Conservation (phyloP, 2,113 vertebrate species). For the Donacobius atricapilla region DNA sequence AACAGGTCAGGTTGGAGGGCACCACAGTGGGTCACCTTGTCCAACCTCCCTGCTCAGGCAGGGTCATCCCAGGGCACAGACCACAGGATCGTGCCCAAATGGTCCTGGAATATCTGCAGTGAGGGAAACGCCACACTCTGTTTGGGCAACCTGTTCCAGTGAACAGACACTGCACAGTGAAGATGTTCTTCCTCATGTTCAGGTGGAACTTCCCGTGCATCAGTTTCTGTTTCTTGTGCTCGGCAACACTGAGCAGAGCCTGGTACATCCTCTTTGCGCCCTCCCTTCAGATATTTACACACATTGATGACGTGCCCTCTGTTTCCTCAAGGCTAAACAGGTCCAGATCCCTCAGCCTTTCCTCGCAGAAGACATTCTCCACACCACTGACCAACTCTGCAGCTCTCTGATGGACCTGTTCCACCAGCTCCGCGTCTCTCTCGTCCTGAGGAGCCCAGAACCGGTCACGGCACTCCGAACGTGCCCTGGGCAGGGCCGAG, state of each 20-base stretch:
- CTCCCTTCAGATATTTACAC: background rate
- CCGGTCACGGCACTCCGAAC: background rate
- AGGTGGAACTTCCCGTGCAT: background rate
- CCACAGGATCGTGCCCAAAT: background rate
- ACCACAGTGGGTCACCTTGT: background rate
- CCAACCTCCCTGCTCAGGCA: background rate
- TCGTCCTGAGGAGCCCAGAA: background rate
- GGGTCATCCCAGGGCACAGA: background rate
- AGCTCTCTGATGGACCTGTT: background rate
- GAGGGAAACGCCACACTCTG: background rate
- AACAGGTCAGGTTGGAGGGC: background rate
- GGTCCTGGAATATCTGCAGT: background rate
- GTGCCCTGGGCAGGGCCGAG: background rate
- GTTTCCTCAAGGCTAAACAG: background rate
- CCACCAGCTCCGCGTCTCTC: background rate
- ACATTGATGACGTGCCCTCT: background rate
- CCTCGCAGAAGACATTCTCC: background rate
- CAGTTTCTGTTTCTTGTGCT: background rate
- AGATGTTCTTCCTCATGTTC: background rate
- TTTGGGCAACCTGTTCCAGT: background rate
- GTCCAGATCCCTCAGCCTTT: background rate
- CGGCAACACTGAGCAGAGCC: accelerated
- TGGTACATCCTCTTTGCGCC: background rate
- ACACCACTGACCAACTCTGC: background rate
- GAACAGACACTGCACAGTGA: background rate